phyloP scores from a whole-genome alignment of 2,888 invertebrate species.

The Sinhomidia bicolor region DNA sequence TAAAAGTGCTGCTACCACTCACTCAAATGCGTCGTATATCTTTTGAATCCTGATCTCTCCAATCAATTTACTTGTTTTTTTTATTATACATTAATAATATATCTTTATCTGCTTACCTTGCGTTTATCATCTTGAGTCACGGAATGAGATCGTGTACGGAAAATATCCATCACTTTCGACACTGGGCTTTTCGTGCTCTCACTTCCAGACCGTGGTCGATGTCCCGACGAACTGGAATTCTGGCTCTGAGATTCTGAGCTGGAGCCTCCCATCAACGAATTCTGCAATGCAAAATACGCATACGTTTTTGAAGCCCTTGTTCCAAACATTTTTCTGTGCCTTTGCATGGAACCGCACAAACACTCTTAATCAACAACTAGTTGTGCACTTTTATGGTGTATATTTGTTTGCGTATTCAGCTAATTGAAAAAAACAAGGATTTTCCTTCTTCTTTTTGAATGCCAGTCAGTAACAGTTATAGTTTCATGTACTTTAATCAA shows the following conservation, averaged over 20 bases:
- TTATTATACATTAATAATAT: background rate
- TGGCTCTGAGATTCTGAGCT: slow-evolving; percentile 77
- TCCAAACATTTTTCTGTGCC: slow-evolving; percentile 35
- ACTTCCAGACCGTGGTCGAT: slow-evolving; percentile 78
- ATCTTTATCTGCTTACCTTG: slow-evolving; percentile 83
- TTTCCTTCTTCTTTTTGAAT: background rate
- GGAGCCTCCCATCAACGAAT: slow-evolving; percentile 86
- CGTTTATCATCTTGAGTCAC: slow-evolving; percentile 88
- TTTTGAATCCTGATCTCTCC: background rate
- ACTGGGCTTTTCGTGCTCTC: slow-evolving; percentile 87
- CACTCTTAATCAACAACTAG: background rate
- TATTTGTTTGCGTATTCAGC: background rate
- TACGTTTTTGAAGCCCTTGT: slow-evolving; percentile 30
- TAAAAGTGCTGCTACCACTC: too few species aligned
- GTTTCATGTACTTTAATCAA: background rate
- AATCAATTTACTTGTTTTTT: background rate
- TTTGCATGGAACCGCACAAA: too few species aligned
- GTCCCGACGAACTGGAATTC: slow-evolving; percentile 76
- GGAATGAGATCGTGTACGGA: slow-evolving; percentile 89
- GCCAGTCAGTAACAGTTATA: background rate
- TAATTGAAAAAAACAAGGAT: background rate
- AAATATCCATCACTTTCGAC: slow-evolving; percentile 96
- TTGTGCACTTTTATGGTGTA: background rate
- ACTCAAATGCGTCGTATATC: too few species aligned
- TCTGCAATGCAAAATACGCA: slow-evolving; percentile 81